Base-by-base conservation (phyloP, 1,140 invertebrate species). In the Lasaia peninsularis region DNA sequence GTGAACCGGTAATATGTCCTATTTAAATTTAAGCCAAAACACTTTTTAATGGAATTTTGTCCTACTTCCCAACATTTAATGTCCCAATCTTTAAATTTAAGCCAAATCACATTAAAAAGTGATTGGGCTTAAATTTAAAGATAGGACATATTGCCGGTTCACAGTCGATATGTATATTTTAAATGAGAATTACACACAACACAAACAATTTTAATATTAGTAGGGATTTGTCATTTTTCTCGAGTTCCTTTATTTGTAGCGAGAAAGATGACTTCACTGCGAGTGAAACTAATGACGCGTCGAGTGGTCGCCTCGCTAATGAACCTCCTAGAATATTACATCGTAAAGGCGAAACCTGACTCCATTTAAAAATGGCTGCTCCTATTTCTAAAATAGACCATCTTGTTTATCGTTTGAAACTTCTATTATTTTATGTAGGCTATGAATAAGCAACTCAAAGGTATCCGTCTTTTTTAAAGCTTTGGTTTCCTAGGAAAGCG, bases 271-370 rank as follows among this genome's bases (percentile, higher is more conserved):
- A 44, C 40, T 48, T 48, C 5, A 10, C 40, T n/a, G 20, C 16
- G 40, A n/a, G 16, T 7, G 40, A 21, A 48, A 48, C 40, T 48
- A 48, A 48, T 48, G 40, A 48, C 18, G 16, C 16, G 9, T 48
- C 18, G 40, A 48, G 40, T 48, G 40, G 40, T 10, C 20, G 16
- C 20, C 40, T 20, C 40, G 40, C 40, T 48, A 48, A 48, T 48
- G 40, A 48, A 48, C 40, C 11, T 16, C 16, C 10, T 48, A 48
- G 8, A 48, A 48, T 48, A 48, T 48, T 48, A 48, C 40, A 18
- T 48, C 40, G 40, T 48, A 21, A 48, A 48, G 40, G 6, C 18
- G 40, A 20, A n/a, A 48, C 9, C 18, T 21, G 40, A 48, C 16
- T 48, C 4, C 40, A 10, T 48, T 48, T 48, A 48, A 48, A 40